Base-by-base conservation (phyloP, 1,140 invertebrate species). In the Drosophila ironensis region DNA sequence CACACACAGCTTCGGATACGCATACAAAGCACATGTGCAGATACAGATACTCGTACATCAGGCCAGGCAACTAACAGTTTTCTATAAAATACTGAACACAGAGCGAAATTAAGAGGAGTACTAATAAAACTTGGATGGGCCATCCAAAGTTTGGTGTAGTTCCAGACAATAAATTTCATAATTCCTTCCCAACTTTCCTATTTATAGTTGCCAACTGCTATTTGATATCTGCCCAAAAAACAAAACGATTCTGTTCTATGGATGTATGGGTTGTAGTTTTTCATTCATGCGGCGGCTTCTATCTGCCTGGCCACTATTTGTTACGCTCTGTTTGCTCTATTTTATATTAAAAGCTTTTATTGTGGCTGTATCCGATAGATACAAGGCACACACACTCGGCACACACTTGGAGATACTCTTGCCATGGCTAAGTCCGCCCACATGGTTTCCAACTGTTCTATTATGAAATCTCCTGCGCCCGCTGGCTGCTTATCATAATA, bases 281-380 rank as follows among this genome's bases (percentile, higher is more conserved):
- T 75, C 76, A 80, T 80, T 80, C 76, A 80, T 75, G 52, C 44
- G 50, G 52, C 20, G n/a, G 5, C 14, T 53, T 48, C 42, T 30
- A 16, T 16, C 14, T 46, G 28, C 24, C 54, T 14, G n/a, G 72
- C 25, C 56, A 61, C 42, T 61, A 40, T 66, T 66, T 72, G 78
- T 71, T 75, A 81, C 81, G 75, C 48, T 81, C 75, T 66, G 76
- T 60, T 81, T 81, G 76, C 76, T 71, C 76, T 68, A 81, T 66
- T 74, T 81, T 52, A 60, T 54, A 70, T 56, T 69, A 57, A 54
- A 67, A 67, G 61, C 68, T 73, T 72, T 61, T 46, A 75, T 69
- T 63, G 35, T 47, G 38, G 8, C 33, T 11, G 72, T 40, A 57
- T 46, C 44, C 50, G 33, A 54, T 47, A 52, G 30, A 42, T 45